Percentiles rank a stretch among this genome's conserved stretches.
phyloP scores from a whole-genome alignment of 1,140 invertebrate genomes.

The Lepidurus couesii region DNA sequence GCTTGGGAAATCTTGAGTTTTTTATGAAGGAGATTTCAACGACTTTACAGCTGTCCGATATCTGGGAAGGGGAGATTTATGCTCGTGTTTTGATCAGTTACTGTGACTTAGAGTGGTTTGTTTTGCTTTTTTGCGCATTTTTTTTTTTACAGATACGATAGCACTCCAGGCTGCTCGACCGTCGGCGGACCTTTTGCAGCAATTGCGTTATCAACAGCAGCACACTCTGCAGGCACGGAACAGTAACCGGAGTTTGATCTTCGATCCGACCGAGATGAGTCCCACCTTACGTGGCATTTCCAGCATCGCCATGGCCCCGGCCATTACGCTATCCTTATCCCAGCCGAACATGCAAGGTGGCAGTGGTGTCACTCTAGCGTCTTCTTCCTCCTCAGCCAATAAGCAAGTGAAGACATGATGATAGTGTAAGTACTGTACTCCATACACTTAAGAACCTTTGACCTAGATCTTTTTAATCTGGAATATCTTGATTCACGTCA shows the following conservation, averaged over 20 bases:
- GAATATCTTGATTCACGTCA: background rate
- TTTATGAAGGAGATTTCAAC: too few relatives aligned
- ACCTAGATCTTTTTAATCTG: background rate
- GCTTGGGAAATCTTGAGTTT: too few relatives aligned
- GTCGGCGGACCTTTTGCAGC: slow-evolving; percentile 2
- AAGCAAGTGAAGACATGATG: background rate
- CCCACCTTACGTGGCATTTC: background rate
- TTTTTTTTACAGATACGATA: background rate
- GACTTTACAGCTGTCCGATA: too few relatives aligned
- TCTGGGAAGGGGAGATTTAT: background rate
- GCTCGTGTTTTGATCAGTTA: background rate
- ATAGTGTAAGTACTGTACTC: background rate
- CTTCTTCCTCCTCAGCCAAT: background rate
- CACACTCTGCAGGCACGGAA: background rate
- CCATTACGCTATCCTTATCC: background rate
- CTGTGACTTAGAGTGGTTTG: background rate
- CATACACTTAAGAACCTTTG: too few relatives aligned
- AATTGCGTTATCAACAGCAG: slow-evolving; percentile 2
- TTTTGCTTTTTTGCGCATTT: background rate
- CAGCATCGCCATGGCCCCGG: background rate
- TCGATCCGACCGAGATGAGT: background rate
- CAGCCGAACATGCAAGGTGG: background rate
- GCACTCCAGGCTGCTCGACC: background rate
- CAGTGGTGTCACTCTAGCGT: background rate
- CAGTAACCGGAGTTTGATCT: background rate